A percentile compares a stretch with the other conserved stretches of the same genome.
These are phyloP conservation scores for Champsocephalus gunnari DNA, from an alignment of 2,797 vertebrate genomes.

Conservation along the genomic window DNA sequence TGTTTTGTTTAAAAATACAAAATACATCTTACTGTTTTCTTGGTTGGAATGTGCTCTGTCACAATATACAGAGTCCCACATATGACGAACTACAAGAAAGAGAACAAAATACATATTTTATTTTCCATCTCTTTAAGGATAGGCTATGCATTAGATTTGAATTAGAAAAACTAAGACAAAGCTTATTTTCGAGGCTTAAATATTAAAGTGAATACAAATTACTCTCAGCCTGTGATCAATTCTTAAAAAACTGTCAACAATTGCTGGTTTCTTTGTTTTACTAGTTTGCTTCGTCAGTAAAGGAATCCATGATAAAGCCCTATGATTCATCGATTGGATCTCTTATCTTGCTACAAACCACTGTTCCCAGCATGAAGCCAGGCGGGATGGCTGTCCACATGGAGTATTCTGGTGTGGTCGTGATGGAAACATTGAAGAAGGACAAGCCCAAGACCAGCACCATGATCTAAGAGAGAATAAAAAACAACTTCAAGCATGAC, in stretches of 20 bases:
- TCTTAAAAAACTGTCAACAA: not conserved
- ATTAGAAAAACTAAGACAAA: not conserved
- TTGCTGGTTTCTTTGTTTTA: not conserved
- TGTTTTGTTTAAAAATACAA: not conserved
- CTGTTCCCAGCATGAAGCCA: slow-evolving; percentile 56
- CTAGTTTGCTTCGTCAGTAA: not conserved
- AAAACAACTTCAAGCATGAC: not conserved
- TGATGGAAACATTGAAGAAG: slow-evolving; percentile 49
- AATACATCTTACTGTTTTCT: slow-evolving; percentile 77
- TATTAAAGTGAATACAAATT: not conserved
- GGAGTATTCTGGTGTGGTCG: accelerated
- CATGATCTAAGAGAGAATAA: slow-evolving; percentile 60
- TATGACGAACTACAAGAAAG: slow-evolving; percentile 65
- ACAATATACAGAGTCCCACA: slow-evolving; percentile 79
- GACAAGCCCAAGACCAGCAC: slow-evolving; percentile 70
- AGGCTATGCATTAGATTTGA: not conserved
- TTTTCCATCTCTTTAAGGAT: not conserved
- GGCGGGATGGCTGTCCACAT: accelerated
- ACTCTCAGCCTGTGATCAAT: not conserved
- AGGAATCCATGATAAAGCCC: not conserved
- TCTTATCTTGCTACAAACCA: slow-evolving; percentile 67
- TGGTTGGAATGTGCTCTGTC: slow-evolving; percentile 75
- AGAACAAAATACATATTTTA: not conserved
- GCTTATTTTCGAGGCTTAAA: not conserved
- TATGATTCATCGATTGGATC: not conserved